Conservation (phyloP, 2,797 vertebrate species). For the Myotis daubentonii region DNA sequence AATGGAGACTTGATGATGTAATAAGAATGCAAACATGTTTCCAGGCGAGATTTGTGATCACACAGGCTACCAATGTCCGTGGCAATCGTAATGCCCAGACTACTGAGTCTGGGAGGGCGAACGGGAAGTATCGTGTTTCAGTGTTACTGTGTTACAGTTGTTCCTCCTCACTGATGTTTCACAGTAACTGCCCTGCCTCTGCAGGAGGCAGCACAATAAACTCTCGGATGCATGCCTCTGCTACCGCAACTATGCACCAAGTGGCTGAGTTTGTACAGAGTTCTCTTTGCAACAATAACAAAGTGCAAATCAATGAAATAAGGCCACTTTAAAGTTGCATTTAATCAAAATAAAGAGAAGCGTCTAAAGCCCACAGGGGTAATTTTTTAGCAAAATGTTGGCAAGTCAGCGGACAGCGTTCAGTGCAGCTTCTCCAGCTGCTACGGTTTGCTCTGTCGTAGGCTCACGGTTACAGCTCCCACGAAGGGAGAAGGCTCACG, state of each 20-base stretch:
- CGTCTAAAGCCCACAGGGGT: neutral
- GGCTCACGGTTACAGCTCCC: neutral
- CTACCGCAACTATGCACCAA: neutral
- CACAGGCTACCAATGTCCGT: neutral
- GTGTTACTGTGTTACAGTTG: neutral
- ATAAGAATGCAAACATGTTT: neutral
- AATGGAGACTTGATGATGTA: neutral
- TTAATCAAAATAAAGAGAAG: constrained; percentile 48
- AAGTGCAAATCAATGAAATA: constrained; percentile 27
- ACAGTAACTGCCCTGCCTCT: constrained; percentile 47
- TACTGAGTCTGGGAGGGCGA: constrained; percentile 37
- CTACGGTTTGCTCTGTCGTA: neutral
- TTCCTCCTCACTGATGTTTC: constrained; percentile 49
- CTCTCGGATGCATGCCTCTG: neutral
- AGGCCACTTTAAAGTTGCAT: constrained; percentile 31
- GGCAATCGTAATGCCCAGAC: constrained; percentile 49
- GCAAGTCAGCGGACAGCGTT: neutral
- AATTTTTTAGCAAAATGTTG: constrained; percentile 55
- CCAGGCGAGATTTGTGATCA: neutral
- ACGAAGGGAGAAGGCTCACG: neutral
- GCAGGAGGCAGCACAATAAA: neutral
- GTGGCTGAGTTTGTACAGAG: constrained; percentile 21
- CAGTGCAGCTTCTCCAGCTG: neutral
- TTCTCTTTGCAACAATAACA: constrained; percentile 14
- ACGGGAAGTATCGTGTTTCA: constrained; percentile 21